Evolutionary conservation across 2,113 vertebrate genomes (phyloP), one percentile per base, ranked within the genome.

Genomic region (Hippocampus zosterae): DNA sequence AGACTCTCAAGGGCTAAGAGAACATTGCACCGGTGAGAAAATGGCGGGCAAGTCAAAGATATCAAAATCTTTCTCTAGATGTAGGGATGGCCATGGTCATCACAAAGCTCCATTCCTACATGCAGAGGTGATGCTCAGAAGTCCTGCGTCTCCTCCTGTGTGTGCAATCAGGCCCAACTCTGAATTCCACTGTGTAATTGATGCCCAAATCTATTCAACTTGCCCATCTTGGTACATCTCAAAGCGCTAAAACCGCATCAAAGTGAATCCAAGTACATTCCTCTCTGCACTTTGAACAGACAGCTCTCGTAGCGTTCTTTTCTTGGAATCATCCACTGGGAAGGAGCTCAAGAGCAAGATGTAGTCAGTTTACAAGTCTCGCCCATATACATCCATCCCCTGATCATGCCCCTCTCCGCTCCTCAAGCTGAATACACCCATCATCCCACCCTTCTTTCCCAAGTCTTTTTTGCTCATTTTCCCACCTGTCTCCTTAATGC

Each of bases 231-330:
- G 67, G 67, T 61, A 69, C 75, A 3, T 56, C 60, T 73, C 77
- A 63, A 23, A 52, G 71, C 62, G 78, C 71, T 71, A 66, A 69
- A 82, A 76, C 59, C 57, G 82, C 78, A 83, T 80, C 74, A 85
- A 84, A 77, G 79, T 42, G 37, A 64, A 64, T 44, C 61, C 61
- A 64, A 64, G 67, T 75, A 33, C 69, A 73, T 70, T 80, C 81
- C 68, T 69, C 63, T 79, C 62, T 48, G 37, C 69, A 69, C 74
- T 82, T 79, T 41, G 66, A 77, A 81, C 33, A 73, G 67, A 84
- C 69, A 72, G 61, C 72, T 57, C 67, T 63, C 63, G 44, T 63
- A 65, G 67, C 69, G 69, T 71, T 67, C 63, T 76, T 57, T 65
- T 67, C 1, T 62, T 21, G 8, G 18, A 76, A 71, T 79, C 75